Evolutionary conservation across 2,888 invertebrate species (phyloP), one percentile per base, ranked within the genome.

Genomic region (Ormyrus labotus): DNA sequence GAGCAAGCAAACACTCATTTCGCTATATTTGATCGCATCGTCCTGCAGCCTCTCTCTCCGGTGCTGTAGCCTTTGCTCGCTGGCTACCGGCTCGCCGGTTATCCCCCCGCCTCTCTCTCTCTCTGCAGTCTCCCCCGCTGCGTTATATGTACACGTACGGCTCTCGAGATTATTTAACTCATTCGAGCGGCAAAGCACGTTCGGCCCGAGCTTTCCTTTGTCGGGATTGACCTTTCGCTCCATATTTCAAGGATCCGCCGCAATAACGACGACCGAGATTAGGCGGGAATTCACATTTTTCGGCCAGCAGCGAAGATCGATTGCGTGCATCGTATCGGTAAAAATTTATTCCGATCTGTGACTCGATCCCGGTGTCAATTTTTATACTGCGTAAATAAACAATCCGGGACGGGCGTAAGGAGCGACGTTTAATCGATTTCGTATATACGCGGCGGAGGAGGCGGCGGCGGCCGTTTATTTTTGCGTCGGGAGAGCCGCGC

Each of bases 11-110:
- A 83, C 83, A 82, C 82, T 82, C 78, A 71, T 83, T 80, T 78
- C 68, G 79, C 82, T 76, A 82, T 83, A 78, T 83, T 82, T 82
- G 83, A 83, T 83, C 81, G 78, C 79, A 83, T 83, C 64, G 81
- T 78, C 67, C 65, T 34, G 60, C 72, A 5, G 34, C 19, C 19
- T 19, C 34, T 34, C 34, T 34, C 34, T 34, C 34, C 34, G 2
- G 34, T 19, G 19, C 34, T 34, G 34, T 34, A 34, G 34, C 34
- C 34, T 34, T 34, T 34, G 34, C 34, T 34, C 34, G 2, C 34
- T 34, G 34, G 34, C 34, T 34, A 34, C 34, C 34, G 34, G 34
- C 34, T 34, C 34, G 34, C 2, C 34, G 34, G 34, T 34, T 34
- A 34, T 34, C 34, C 48, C 45, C 48, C 34, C 61, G 13, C 53